Conservation (phyloP, 2,113 vertebrate species). For the Melanostigma gelatinosum region DNA sequence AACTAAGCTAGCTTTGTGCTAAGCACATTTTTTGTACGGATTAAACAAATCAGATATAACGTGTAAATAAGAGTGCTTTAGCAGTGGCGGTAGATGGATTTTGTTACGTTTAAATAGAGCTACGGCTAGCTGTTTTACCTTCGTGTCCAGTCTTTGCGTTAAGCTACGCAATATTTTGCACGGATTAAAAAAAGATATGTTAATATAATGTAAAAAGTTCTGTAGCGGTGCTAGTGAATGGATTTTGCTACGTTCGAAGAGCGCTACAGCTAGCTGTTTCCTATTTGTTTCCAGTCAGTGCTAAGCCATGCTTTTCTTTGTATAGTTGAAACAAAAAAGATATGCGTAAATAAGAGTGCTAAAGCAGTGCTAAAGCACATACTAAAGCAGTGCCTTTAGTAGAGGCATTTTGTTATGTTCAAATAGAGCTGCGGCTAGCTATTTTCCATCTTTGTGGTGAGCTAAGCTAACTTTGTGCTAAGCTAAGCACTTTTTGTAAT, state of each 20-base stretch:
- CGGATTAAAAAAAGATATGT: not conserved
- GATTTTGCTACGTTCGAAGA: not conserved
- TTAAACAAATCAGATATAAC: not conserved
- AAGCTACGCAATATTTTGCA: not conserved
- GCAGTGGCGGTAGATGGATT: not conserved
- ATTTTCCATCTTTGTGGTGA: too few species aligned
- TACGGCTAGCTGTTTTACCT: not conserved
- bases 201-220: not conserved
- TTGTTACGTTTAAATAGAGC: not conserved
- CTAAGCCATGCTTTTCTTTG: not conserved
- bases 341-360: too few species aligned
- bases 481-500: not conserved
- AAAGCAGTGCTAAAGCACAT: too few species aligned
- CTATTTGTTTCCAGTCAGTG: not conserved
- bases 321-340: too few species aligned
- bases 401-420: too few species aligned
- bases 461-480: not conserved
- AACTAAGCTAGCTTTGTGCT: too few species aligned
- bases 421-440: too few species aligned
- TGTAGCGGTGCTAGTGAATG: not conserved
- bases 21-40: too few species aligned
- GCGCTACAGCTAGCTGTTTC: not conserved
- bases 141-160: not conserved
- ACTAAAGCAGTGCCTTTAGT: too few species aligned
- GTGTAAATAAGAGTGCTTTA: not conserved